These are phyloP conservation scores for Anodontia alba DNA, from an alignment of 2,888 invertebrate genomes.

Conservation along the genomic window DNA sequence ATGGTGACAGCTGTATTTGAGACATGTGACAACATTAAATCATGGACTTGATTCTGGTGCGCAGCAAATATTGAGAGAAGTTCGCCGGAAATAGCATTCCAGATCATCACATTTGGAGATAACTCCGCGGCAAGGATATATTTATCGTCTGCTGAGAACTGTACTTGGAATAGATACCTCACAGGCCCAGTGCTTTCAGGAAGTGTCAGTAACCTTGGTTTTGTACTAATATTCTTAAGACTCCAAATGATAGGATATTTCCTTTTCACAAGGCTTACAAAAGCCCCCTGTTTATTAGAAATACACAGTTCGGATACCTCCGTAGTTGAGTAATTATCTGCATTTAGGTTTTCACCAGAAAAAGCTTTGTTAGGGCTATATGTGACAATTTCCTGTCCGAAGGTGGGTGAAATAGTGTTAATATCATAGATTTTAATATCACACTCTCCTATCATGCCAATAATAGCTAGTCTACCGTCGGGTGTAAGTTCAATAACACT, in stretches of 20 bases:
- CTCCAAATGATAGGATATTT: constrained; percentile 64
- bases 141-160: constrained; percentile 57
- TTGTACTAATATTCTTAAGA: constrained; percentile 53
- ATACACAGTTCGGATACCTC: constrained; percentile 59
- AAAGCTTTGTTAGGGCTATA: constrained; percentile 52
- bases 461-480: constrained; percentile 65
- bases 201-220: constrained; percentile 45
- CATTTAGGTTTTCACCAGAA: constrained; percentile 33
- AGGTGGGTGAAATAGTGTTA: constrained; percentile 41
- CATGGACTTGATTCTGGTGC: constrained; percentile 52
- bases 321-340: constrained; percentile 48
- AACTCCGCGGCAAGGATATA: constrained; percentile 54
- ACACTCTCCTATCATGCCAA: constrained; percentile 71
- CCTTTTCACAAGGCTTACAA: constrained; percentile 55
- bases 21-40: constrained; percentile 27
- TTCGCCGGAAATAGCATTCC: constrained; percentile 53
- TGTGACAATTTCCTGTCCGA: constrained; percentile 52
- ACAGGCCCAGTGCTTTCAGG: constrained; percentile 39
- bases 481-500: constrained; percentile 61
- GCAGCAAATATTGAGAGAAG: constrained; percentile 48
- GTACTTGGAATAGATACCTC: constrained; percentile 46
- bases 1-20: constrained; percentile 46
- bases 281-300: constrained; percentile 50
- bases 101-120: constrained; percentile 53
- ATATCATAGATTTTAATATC: constrained; percentile 63